These are phyloP conservation scores for Drosophila nr. perissopoda DNA, from an alignment of 2,888 invertebrate genomes.

Conservation along the genomic window DNA sequence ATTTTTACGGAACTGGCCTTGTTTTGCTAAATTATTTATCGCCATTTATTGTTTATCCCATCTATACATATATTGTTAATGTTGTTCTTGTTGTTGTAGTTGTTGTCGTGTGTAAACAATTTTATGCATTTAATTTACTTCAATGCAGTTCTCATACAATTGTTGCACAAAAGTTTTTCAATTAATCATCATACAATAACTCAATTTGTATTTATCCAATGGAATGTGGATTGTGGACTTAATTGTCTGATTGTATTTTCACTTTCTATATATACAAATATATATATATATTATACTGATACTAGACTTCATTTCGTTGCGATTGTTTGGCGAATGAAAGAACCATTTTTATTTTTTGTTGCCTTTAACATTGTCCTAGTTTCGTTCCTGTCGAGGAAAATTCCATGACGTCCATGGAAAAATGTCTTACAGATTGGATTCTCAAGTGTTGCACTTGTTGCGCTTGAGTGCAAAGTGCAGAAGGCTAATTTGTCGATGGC, in stretches of 20 bases:
- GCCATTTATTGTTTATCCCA: conserved; percentile 16
- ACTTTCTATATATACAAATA: not conserved
- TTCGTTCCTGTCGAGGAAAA: conserved; percentile 42
- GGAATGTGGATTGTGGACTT: conserved; percentile 3
- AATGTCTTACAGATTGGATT: conserved; percentile 32
- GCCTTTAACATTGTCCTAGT: conserved; percentile 68
- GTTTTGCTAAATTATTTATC: conserved; percentile 23
- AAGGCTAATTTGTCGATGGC: conserved; percentile 13
- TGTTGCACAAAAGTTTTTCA: conserved; percentile 38
- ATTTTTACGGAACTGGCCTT: conserved; percentile 72
- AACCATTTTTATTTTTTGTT: not conserved
- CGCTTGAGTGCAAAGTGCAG: conserved; percentile 75
- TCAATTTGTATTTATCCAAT: conserved; percentile 29
- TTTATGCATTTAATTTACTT: conserved; percentile 18
- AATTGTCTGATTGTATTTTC: conserved; percentile 13
- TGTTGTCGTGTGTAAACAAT: conserved; percentile 15
- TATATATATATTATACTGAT: not conserved
- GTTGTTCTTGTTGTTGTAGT: no score
- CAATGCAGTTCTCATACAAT: conserved; percentile 39
- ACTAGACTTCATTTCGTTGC: conserved; percentile 13
- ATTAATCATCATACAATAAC: not conserved
- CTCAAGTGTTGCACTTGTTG: conserved; percentile 65
- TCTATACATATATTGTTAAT: no score
- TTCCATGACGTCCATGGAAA: conserved; percentile 75
- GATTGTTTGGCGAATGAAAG: conserved; percentile 9